A percentile compares a stretch with the other conserved stretches of the same genome.
These are phyloP conservation scores for Phalacrocorax pelagicus DNA, from an alignment of 2,113 vertebrate genomes.

Conservation along the genomic window DNA sequence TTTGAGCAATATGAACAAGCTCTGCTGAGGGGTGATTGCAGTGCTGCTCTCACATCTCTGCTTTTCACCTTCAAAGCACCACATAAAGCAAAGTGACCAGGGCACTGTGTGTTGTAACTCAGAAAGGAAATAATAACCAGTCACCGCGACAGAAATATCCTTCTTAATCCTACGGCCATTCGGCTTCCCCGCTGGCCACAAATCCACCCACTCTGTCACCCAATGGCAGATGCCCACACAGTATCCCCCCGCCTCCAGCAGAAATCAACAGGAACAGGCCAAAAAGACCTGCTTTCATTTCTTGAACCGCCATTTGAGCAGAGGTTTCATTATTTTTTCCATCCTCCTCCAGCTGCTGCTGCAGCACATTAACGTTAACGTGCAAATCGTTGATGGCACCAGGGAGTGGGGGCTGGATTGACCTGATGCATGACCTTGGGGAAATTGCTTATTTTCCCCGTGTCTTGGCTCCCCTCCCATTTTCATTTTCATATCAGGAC, in stretches of 20 bases:
- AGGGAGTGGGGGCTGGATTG: accelerated
- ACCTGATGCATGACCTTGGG: background rate
- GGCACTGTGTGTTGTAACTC: background rate
- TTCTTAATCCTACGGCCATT: constrained; percentile 50
- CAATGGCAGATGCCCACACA: constrained; percentile 17
- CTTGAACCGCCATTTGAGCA: background rate
- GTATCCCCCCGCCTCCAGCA: background rate
- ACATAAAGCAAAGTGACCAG: background rate
- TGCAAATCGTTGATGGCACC: background rate
- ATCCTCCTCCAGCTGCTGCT: background rate
- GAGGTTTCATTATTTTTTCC: background rate
- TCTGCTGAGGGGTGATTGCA: background rate
- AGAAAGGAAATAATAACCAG: constrained; percentile 41
- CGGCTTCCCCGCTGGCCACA: background rate
- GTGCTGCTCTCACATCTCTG: background rate
- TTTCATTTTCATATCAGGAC: background rate
- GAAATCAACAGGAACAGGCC: background rate
- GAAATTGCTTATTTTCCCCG: background rate
- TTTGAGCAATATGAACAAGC: accelerated
- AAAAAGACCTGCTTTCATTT: background rate
- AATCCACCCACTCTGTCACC: constrained; percentile 42
- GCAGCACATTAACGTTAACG: accelerated
- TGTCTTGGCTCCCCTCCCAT: background rate
- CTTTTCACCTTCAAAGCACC: background rate
- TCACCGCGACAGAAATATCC: constrained; percentile 54